A percentile compares a stretch with the other conserved stretches of the same genome.
Conservation (phyloP, 2,888 invertebrate species). For the Eilema griseolum region DNA sequence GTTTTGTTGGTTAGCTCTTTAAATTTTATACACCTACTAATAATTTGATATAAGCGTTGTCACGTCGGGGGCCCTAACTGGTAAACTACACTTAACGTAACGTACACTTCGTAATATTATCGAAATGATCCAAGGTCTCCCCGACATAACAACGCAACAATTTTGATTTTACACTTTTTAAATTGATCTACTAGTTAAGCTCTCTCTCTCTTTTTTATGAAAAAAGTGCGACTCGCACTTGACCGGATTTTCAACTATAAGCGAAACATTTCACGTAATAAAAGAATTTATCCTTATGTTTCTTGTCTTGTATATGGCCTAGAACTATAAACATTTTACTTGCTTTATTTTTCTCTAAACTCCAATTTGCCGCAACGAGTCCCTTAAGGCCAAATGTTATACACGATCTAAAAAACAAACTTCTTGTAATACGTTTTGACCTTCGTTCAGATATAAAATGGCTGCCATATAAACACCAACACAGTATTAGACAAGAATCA, state of each 20-base stretch:
- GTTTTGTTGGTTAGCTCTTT: no score
- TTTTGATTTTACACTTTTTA: no score
- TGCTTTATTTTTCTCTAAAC: background rate
- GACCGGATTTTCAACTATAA: background rate
- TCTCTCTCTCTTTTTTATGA: no score
- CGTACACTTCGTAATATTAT: no score
- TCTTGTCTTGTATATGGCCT: background rate
- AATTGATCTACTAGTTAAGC: no score
- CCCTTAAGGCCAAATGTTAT: background rate
- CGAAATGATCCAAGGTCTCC: no score
- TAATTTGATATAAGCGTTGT: no score
- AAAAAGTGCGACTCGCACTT: no score
- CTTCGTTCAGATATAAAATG: background rate
- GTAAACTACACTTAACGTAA: no score
- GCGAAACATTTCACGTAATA: background rate
- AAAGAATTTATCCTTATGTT: background rate
- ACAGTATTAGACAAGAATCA: conserved; percentile 3
- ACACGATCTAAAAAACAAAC: conserved; percentile 4
- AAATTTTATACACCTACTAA: no score
- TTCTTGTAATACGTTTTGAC: background rate
- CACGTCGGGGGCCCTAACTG: no score
- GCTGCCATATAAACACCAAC: background rate
- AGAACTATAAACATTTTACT: background rate
- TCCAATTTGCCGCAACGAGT: conserved; percentile 1
- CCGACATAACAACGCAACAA: no score